Evolutionary conservation across 2,888 invertebrate genomes (phyloP).

Genomic region (Eucriotettix oculatus): DNA sequence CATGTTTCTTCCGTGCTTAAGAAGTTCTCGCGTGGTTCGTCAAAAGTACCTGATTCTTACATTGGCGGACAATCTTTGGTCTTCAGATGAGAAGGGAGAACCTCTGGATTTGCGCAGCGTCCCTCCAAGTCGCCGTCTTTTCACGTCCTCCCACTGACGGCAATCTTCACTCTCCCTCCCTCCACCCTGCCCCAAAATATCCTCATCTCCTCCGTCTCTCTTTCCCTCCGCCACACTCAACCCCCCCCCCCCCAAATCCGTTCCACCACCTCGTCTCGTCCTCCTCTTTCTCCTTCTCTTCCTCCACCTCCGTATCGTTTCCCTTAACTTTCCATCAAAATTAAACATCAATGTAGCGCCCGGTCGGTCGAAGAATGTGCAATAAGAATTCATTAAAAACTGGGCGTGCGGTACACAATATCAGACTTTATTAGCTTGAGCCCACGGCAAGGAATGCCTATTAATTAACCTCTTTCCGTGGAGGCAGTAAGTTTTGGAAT

Average conservation of each 20-base stretch:
- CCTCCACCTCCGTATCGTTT: neutral
- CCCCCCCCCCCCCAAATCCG: neutral
- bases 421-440: slow-evolving; percentile 11
- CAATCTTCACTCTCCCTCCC: neutral
- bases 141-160: neutral
- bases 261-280: neutral
- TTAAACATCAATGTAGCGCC: slow-evolving; percentile 4
- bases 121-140: too few species aligned
- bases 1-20: too few species aligned
- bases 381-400: slow-evolving; percentile 11
- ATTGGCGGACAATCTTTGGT: too few species aligned
- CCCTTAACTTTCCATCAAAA: neutral
- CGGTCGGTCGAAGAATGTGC: slow-evolving; percentile 6
- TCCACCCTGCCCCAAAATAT: neutral
- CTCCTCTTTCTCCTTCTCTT: neutral
- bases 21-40: too few species aligned
- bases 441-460: slow-evolving; percentile 7
- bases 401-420: slow-evolving; percentile 7
- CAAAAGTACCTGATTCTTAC: too few species aligned
- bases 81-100: too few species aligned
- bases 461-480: slow-evolving; percentile 8
- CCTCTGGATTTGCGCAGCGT: too few species aligned
- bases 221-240: neutral
- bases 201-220: neutral
- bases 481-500: neutral